phyloP scores from a whole-genome alignment of 92 coral and sea anemone genomes.

The Meandrina meandrites region DNA sequence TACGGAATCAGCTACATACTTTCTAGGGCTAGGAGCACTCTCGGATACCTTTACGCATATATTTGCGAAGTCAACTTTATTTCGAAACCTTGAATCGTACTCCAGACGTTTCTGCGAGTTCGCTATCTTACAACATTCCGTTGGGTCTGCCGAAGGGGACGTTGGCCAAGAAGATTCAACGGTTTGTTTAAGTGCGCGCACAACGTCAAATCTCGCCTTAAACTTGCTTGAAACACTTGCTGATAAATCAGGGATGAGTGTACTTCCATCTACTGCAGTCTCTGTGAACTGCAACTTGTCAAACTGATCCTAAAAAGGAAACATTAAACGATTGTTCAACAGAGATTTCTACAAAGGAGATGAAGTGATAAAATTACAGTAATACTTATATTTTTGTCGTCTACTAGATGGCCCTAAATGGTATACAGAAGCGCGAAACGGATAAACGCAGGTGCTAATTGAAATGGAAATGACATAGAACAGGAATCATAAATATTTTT shows the following conservation, averaged over 20 bases:
- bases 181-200: conserved; percentile 26
- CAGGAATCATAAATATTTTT: too few relatives aligned
- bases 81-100: conserved; percentile 64
- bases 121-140: too few relatives aligned
- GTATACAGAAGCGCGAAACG: too few relatives aligned
- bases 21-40: conserved; percentile 11
- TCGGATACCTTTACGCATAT: conserved; percentile 47
- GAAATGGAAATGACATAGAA: too few relatives aligned
- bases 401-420: too few relatives aligned
- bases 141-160: too few relatives aligned
- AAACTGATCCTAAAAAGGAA: conserved; percentile 35
- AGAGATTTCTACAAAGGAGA: too few relatives aligned
- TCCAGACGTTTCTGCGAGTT: conserved; percentile 12
- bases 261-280: conserved; percentile 37
- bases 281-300: too few relatives aligned
- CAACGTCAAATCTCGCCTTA: conserved; percentile 37
- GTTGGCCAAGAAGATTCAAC: conserved; percentile 54
- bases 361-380: too few relatives aligned
- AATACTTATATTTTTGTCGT: too few relatives aligned
- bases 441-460: too few relatives aligned
- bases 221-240: conserved; percentile 42
- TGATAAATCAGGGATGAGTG: conserved; percentile 33
- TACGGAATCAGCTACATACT: conserved; percentile 44
- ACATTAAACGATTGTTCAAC: neutral
- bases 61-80: conserved; percentile 38